Evolutionary conservation across 2,113 vertebrate species (phyloP).

Genomic region (Hystrix brachyura): DNA sequence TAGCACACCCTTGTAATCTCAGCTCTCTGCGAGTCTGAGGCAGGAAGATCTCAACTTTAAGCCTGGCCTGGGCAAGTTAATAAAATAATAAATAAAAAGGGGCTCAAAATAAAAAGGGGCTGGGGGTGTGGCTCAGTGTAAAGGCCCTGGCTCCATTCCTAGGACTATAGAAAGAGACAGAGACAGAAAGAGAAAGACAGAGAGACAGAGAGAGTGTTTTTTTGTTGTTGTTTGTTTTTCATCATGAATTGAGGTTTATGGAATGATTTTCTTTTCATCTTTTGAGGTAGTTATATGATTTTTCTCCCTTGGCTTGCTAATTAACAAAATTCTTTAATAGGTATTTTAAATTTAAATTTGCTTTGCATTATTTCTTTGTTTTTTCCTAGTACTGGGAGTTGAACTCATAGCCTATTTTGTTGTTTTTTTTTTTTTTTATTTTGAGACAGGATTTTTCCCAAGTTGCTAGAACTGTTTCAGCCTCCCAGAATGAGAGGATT

Average conservation of each 20-base stretch:
- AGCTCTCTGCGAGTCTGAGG: background rate
- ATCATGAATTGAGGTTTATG: background rate
- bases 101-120: background rate
- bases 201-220: background rate
- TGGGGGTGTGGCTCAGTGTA: background rate
- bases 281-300: background rate
- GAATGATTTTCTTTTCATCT: background rate
- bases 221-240: background rate
- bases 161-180: background rate
- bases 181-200: too few relatives aligned
- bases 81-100: background rate
- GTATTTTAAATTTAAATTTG: background rate
- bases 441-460: background rate
- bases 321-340: constrained; percentile 1
- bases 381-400: background rate
- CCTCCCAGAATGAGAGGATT: background rate
- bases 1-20: background rate
- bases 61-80: background rate
- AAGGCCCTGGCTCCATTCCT: background rate
- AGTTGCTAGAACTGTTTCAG: background rate
- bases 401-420: background rate
- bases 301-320: background rate
- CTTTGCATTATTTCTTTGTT: background rate
- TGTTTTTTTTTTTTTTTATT: background rate
- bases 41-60: background rate